These are phyloP conservation scores for Cotesia glomerata DNA, from an alignment of 1,140 invertebrate genomes.

Conservation along the genomic window DNA sequence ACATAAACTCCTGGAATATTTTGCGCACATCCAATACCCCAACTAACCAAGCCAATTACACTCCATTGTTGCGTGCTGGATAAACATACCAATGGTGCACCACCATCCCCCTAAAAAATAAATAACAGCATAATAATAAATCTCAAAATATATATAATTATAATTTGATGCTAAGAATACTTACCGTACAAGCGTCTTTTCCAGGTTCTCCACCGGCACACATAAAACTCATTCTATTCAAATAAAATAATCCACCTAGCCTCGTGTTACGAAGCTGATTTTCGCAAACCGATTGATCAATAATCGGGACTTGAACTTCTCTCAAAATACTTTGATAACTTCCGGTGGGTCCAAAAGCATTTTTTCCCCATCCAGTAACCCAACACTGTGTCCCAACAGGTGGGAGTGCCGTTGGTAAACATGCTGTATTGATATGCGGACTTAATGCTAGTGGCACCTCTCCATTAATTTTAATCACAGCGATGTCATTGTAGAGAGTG, in stretches of 20 bases:
- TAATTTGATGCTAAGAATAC: neutral
- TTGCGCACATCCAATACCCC: slow-evolving; percentile 76
- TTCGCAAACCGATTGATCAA: slow-evolving; percentile 70
- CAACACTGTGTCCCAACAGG: slow-evolving; percentile 70
- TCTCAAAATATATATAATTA: too few relatives aligned
- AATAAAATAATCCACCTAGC: slow-evolving; percentile 68
- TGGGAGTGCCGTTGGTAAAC: slow-evolving; percentile 66
- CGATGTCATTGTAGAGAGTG: slow-evolving; percentile 75
- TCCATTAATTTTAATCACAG: slow-evolving; percentile 68
- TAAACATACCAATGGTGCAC: slow-evolving; percentile 75
- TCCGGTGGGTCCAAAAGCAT: slow-evolving; percentile 72
- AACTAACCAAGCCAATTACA: slow-evolving; percentile 75
- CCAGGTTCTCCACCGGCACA: slow-evolving; percentile 72
- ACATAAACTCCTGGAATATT: slow-evolving; percentile 67
- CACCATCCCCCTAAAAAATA: slow-evolving; percentile 74
- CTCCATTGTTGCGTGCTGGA: slow-evolving; percentile 63
- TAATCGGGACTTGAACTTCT: slow-evolving; percentile 74
- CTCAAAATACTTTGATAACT: slow-evolving; percentile 72
- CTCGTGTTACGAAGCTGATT: slow-evolving; percentile 68
- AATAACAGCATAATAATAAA: neutral
- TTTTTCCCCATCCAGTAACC: slow-evolving; percentile 84
- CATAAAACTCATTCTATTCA: slow-evolving; percentile 73
- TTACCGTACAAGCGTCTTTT: slow-evolving; percentile 78
- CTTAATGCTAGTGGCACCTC: slow-evolving; percentile 66
- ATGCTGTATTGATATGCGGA: slow-evolving; percentile 74